Conservation (phyloP, 2,113 vertebrate species). For the Mesocricetus auratus region DNA sequence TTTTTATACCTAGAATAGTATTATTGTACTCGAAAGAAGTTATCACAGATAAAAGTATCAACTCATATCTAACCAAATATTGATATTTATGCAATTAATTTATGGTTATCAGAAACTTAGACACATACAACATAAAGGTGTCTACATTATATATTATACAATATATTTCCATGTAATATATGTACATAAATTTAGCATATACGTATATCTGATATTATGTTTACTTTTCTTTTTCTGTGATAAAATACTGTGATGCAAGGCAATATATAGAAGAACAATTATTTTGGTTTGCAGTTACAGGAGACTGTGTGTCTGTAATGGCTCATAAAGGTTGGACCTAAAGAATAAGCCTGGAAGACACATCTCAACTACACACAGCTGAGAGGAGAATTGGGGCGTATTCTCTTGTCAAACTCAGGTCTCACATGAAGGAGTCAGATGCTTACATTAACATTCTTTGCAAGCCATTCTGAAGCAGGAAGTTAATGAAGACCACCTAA, state of each 20-base stretch:
- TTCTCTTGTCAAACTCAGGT: background rate
- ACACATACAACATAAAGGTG: too few relatives aligned
- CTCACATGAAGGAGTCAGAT: too few relatives aligned
- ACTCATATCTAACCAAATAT: background rate
- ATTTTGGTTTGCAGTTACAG: too few relatives aligned
- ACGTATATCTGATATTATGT: background rate
- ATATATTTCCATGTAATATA: too few relatives aligned
- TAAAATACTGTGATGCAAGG: background rate
- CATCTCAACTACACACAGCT: background rate
- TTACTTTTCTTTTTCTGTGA: background rate
- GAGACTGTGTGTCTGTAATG: too few relatives aligned
- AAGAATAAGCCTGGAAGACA: background rate
- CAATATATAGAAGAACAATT: background rate
- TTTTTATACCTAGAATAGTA: background rate
- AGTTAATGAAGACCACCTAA: too few relatives aligned
- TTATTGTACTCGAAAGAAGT: background rate
- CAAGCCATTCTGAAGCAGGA: background rate
- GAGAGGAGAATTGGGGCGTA: background rate
- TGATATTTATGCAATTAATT: background rate
- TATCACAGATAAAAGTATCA: background rate
- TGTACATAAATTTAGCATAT: too few relatives aligned
- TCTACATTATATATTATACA: too few relatives aligned
- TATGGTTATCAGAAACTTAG: too few relatives aligned
- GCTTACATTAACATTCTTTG: background rate
- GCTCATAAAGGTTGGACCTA: too few relatives aligned